Base-by-base conservation (phyloP, 2,888 invertebrate genomes). In the Netelia inedita region DNA sequence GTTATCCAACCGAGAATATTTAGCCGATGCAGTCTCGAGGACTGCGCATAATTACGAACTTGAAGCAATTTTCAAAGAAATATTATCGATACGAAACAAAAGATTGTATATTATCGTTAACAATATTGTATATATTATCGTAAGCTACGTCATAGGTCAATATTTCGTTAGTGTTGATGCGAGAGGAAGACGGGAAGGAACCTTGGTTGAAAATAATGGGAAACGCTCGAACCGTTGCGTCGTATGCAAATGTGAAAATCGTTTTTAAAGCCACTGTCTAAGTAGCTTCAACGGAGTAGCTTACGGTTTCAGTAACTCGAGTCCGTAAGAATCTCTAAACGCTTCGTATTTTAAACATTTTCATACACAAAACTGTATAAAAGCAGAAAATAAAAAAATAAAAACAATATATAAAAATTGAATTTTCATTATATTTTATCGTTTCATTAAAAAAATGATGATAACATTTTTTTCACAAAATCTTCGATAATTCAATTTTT, bases 191-290 rank as follows among this genome's bases (percentile, higher is more conserved):
- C 28, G 57, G 11, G 6, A 1, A 11, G 21, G 8, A 19, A 71
- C 57, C 55, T 57, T 71, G 35, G 41, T 19, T 41, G 19, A 9
- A 16, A 57, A 71, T 35, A 19, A 23, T 35, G 57, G 16, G 41
- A n/a, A 16, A 41, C 19, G 14, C 41, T 71, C 53, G 14, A 57
- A 2, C 14, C 11, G 46, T 14, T 46, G 10, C 69, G 35, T 71
- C 57, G 41, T 41, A 71, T 71, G 71, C 71, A 71, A 71, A 71
- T 71, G 11, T 19, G 19, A 35, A 71, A 57, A 57, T 55, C 71
- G 57, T 55, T 57, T 41, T 71, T 11, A 71, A 55, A 71, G 71
- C 71, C 55, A 19, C 16, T 55, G 41, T 10, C 53, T 16, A 16
- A 19, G 2, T 16, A 69, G 35, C 35, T 35, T 35, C 6, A 6